A percentile compares a stretch with the other conserved stretches of the same genome.
These are phyloP conservation scores for Andrena haemorrhoa DNA, from an alignment of 2,888 invertebrate genomes.

Conservation along the genomic window DNA sequence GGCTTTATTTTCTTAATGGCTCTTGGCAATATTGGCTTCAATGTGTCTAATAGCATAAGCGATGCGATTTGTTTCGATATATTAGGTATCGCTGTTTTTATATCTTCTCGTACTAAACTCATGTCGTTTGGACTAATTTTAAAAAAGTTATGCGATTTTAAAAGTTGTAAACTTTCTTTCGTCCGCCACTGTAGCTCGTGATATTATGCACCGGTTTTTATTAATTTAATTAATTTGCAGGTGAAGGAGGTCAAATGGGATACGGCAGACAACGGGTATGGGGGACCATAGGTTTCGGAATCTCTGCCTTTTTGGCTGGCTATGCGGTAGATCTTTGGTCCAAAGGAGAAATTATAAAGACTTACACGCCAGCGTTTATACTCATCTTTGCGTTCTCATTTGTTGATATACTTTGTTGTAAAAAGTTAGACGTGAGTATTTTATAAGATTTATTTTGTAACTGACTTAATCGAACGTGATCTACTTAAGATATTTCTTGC, in stretches of 20 bases:
- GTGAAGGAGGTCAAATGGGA: constrained; percentile 88
- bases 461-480: background rate
- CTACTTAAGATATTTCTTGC: constrained; percentile 72
- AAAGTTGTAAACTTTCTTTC: too few species aligned
- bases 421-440: constrained; percentile 86
- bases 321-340: constrained; percentile 90
- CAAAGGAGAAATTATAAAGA: constrained; percentile 86
- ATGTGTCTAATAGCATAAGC: constrained; percentile 94
- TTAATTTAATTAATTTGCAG: constrained; percentile 83
- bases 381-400: constrained; percentile 88
- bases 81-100: constrained; percentile 87
- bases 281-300: constrained; percentile 93
- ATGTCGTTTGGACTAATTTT: too few species aligned
- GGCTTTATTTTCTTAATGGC: constrained; percentile 90
- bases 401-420: constrained; percentile 89
- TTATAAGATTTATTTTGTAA: background rate
- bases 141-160: too few species aligned
- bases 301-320: constrained; percentile 90
- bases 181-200: too few species aligned
- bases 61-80: constrained; percentile 97
- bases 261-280: constrained; percentile 93
- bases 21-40: constrained; percentile 92
- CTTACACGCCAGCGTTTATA: constrained; percentile 91
- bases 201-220: background rate
- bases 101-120: too few species aligned